Base-by-base conservation (phyloP, 2,888 invertebrate species). In the Thysanoteuthis rhombus region DNA sequence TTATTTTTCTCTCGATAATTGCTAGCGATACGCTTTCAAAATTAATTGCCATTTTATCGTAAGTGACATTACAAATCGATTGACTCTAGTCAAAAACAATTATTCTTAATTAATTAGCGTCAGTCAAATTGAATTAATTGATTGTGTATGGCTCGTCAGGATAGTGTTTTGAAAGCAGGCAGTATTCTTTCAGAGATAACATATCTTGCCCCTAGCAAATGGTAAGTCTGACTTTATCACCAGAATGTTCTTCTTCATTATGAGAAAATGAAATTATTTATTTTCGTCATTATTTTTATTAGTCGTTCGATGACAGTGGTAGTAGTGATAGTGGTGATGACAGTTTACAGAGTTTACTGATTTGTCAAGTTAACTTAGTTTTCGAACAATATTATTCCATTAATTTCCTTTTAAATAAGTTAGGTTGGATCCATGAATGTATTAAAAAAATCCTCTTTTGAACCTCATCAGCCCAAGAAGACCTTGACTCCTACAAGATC, bases 51-150 rank as follows among this genome's bases (percentile, higher is more conserved):
- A 75, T 75, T 75, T 36, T n/a, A 75, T 75, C 75, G 75, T 36
- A n/a, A 75, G 75, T 75, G 75, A 12, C 75, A 75, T 75, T 75
- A 75, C n/a, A 75, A 75, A 75, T 75, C 75, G 75, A 75, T n/a
- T 36, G n/a, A 36, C n/a, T 75, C 75, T 75, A 75, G 16, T 75
- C 75, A 75, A 75, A 75, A 75, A 75, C 75, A 75, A 75, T 75
- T n/a, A n/a, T 75, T 75, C 75, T 75, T 75, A 75, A 75, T 75
- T 75, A 75, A 75, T 75, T 75, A 75, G 75, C n/a, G 75, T 75
- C 75, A n/a, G n/a, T 75, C n/a, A 75, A 75, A 75, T 75, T 75
- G 75, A 75, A 75, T 75, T 75, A 75, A 75, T 75, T 75, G 75
- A 75, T 75, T 75, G 75, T 75, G 36, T 75, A 75, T 75, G 36